Evolutionary conservation across 2,888 invertebrate genomes (phyloP).

Genomic region (Ypsolopha sequella): DNA sequence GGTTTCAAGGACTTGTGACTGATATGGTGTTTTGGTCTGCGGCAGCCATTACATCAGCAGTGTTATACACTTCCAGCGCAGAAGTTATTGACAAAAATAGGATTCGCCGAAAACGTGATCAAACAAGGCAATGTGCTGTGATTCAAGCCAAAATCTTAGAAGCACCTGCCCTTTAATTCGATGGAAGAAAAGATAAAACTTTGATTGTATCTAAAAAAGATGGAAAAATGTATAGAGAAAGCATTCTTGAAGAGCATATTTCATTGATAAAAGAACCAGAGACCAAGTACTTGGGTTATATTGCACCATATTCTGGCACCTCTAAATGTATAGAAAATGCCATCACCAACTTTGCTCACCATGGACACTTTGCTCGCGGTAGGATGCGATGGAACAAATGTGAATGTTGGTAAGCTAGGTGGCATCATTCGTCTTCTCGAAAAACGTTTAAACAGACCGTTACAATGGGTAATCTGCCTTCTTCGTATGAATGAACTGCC

Average conservation of each 20-base stretch:
- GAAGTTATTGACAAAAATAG: slow-evolving; percentile 7
- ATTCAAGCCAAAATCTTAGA: background rate
- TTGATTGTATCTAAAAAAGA: slow-evolving; percentile 2
- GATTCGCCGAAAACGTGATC: slow-evolving; percentile 5
- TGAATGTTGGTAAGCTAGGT: too few relatives aligned
- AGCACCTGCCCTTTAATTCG: slow-evolving; percentile 7
- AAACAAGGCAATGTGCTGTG: background rate
- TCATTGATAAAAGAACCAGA: too few relatives aligned
- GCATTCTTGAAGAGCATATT: slow-evolving; percentile 2
- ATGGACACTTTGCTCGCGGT: too few relatives aligned
- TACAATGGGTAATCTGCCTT: too few relatives aligned
- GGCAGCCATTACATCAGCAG: slow-evolving; percentile 10
- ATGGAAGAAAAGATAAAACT: slow-evolving; percentile 6
- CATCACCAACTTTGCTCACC: too few relatives aligned
- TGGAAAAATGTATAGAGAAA: slow-evolving; percentile 3
- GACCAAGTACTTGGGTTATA: too few relatives aligned
- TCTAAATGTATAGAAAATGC: too few relatives aligned
- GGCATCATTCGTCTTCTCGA: too few relatives aligned
- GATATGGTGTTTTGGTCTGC: slow-evolving; percentile 8
- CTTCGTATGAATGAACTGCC: too few relatives aligned
- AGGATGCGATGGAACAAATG: too few relatives aligned
- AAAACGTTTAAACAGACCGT: too few relatives aligned
- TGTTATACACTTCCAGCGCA: slow-evolving; percentile 5
- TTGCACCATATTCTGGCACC: too few relatives aligned
- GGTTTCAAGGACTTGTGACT: slow-evolving; percentile 9